Base-by-base conservation (phyloP, 2,888 invertebrate species). In the Acanthosepion pharaonis region DNA sequence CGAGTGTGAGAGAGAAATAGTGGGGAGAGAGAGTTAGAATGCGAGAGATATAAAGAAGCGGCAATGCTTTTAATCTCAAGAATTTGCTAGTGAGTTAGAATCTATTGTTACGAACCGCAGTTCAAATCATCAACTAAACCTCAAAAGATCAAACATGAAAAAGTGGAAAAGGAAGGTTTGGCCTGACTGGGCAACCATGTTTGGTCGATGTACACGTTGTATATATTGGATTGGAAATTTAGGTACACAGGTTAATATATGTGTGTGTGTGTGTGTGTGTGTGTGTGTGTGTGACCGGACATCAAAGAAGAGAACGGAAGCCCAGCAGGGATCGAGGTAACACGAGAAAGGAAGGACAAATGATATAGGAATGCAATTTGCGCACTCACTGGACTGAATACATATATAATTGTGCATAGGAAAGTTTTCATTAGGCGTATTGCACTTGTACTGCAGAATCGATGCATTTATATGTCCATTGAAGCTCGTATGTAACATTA, bases 211-310 rank as follows among this genome's bases (percentile, higher is more conserved):
- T 33, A 78, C 11, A 18, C 78, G 15, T 59, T 59, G 59, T 33
- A 78, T 78, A 78, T 78, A 78, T 59, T 59, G n/a, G 78, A 78
- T 78, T 78, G n/a, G 78, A 78, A n/a, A n/a, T 78, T 78, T n/a
- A 78, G 15, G 78, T 78, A 78, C 15, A 33, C 78, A 33, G 5
- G 9, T 78, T 6, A n/a, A 78, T n/a, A 8, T 78, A 0, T 25
- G 25, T 28, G 28, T 28, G 9, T 78, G 28, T 15, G 11, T 33
- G 11, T 78, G 3, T 78, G 9, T 78, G 9, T 33, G 3, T 78
- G 9, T n/a, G 3, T n/a, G 1, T 78, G n/a, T 78, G 11, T 33
- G 8, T 33, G 78, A 11, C 11, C n/a, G 18, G n/a, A 78, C 78
- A 78, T 78, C 78, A n/a, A 78, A 78, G 78, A 15, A 78, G 78